Evolutionary conservation across 2,797 vertebrate species (phyloP).

Genomic region (Enteromius thamalakanensis): DNA sequence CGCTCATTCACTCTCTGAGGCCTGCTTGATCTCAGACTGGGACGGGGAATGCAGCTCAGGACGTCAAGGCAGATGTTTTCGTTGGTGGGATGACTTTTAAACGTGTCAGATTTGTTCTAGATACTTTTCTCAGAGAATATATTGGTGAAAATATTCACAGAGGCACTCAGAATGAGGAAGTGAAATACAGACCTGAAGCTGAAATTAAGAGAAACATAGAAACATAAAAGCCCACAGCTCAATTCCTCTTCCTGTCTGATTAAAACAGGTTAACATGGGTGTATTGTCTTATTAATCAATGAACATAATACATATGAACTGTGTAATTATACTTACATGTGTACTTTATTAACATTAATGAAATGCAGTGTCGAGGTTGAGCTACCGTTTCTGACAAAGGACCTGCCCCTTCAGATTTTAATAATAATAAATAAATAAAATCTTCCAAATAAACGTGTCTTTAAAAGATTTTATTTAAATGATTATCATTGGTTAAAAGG

Average conservation of each 20-base stretch:
- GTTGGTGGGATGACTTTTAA: not conserved
- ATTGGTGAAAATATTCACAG: not conserved
- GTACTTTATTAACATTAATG: not conserved
- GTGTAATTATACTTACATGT: not conserved
- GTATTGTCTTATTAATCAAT: not conserved
- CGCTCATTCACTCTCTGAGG: conserved; percentile 58
- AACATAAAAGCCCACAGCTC: not conserved
- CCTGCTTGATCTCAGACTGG: conserved; percentile 29
- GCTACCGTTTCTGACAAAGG: not conserved
- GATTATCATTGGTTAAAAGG: not conserved
- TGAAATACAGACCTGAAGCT: not conserved
- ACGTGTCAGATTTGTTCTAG: not conserved
- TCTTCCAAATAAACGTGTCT: not conserved
- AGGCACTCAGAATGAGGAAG: conserved; percentile 14
- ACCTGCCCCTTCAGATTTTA: not conserved
- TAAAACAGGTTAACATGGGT: not conserved
- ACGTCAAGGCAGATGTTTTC: not conserved
- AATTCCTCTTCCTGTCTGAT: not conserved
- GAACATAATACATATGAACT: not conserved
- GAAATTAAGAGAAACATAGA: not conserved
- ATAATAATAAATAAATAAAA: too few species aligned
- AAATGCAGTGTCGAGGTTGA: not conserved
- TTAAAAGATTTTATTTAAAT: not conserved
- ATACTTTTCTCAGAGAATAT: not conserved
- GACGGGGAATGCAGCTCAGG: not conserved